These are phyloP conservation scores for Styela clava DNA, from an alignment of 23 tunicate genomes.

Conservation along the genomic window DNA sequence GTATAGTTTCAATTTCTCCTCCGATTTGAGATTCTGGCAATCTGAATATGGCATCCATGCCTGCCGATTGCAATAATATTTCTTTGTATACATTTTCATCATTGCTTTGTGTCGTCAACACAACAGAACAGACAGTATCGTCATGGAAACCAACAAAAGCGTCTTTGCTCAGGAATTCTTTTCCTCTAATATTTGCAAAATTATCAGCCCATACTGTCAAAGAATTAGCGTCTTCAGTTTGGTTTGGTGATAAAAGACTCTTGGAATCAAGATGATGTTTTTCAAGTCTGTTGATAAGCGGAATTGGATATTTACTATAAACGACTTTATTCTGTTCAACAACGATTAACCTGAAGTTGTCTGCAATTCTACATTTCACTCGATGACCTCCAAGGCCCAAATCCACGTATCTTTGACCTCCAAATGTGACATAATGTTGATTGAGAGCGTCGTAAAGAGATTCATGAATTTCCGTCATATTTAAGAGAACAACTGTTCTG, in stretches of 20 bases:
- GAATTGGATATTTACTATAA: constrained; percentile 68
- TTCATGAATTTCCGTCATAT: constrained; percentile 29
- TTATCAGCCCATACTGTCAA: constrained; percentile 54
- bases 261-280: constrained; percentile 54
- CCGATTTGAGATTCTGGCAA: constrained; percentile 32
- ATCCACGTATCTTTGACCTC: constrained; percentile 57
- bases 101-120: constrained; percentile 16
- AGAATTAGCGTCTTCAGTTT: constrained; percentile 9
- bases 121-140: constrained; percentile 59
- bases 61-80: constrained; percentile 46
- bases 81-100: constrained; percentile 5
- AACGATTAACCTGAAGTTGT: constrained; percentile 56
- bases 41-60: constrained; percentile 55
- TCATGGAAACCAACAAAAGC: constrained; percentile 61
- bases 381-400: constrained; percentile 87
- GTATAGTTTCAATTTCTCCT: constrained; percentile 19
- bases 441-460: constrained; percentile 27
- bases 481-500: constrained; percentile 48
- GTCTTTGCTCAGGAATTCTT: constrained; percentile 23
- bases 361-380: constrained; percentile 79
- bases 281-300: constrained; percentile 79
- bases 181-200: constrained; percentile 21
- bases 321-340: constrained; percentile 73
- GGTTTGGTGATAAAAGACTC: constrained; percentile 40
- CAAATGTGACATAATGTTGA: constrained; percentile 36